These are phyloP conservation scores for Cliona cf. orientalis DNA, from an alignment of 37 sponge, comb jelly and placozoan genomes.

Conservation along the genomic window DNA sequence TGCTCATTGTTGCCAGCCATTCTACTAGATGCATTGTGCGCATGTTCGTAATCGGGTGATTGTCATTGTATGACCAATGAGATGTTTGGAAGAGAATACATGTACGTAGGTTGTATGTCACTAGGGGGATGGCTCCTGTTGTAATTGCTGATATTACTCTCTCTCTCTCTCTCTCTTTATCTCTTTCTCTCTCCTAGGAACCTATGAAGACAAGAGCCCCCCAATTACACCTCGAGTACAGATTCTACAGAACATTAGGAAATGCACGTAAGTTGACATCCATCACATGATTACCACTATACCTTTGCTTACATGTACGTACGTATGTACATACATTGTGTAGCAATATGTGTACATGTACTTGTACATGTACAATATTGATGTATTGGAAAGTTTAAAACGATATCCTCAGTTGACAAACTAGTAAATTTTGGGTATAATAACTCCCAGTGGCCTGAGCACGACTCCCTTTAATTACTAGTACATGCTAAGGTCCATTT, in stretches of 20 bases:
- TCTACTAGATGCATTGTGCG: too few relatives aligned
- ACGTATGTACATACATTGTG: too few relatives aligned
- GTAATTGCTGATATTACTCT: neutral
- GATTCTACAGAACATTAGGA: slow-evolving; percentile 96
- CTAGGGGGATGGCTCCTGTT: neutral
- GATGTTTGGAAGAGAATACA: too few relatives aligned
- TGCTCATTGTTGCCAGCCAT: too few relatives aligned
- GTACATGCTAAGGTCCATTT: too few relatives aligned
- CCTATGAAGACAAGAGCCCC: slow-evolving; percentile 97
- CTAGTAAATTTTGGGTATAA: neutral
- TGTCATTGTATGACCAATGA: too few relatives aligned
- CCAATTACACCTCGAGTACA: slow-evolving; percentile 97
- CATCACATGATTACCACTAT: neutral
- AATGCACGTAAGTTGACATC: slow-evolving; percentile 64
- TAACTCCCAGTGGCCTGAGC: neutral
- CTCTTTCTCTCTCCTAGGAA: slow-evolving; percentile 64
- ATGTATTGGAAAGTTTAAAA: neutral
- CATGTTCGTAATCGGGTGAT: too few relatives aligned
- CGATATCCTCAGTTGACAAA: neutral
- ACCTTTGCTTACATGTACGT: too few relatives aligned
- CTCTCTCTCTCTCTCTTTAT: slow-evolving; percentile 24
- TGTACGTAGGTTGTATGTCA: too few relatives aligned
- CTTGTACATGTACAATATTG: neutral
- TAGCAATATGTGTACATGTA: too few relatives aligned
- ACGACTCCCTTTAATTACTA: neutral